Conservation (phyloP, 2,797 vertebrate genomes). For the Gobionotothen gibberifrons region DNA sequence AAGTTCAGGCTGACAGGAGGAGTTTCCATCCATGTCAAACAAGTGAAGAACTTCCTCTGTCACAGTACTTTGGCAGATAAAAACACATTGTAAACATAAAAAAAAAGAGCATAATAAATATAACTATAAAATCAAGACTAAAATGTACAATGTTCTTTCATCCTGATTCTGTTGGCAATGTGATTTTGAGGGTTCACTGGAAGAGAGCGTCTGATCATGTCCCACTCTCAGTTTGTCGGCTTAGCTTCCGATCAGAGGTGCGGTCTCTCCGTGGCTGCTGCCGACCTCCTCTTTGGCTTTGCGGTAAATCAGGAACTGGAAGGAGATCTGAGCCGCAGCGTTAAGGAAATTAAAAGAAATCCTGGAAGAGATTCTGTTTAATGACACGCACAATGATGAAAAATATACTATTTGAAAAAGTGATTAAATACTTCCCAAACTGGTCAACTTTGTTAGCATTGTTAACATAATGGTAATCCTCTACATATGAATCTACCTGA, state of each 20-base stretch:
- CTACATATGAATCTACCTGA: no score
- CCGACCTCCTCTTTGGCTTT: conserved; percentile 4
- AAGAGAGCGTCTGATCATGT: conserved; percentile 6
- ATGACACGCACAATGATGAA: not conserved
- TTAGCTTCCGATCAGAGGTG: conserved; percentile 82
- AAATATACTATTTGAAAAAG: not conserved
- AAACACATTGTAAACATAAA: conserved; percentile 42
- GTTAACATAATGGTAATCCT: no score
- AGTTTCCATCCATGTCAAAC: conserved; percentile 8
- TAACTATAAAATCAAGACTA: conserved; percentile 30
- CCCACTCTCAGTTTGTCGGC: conserved; percentile 2
- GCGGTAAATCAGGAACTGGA: conserved; percentile 90
- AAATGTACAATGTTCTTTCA: conserved; percentile 24
- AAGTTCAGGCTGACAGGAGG: not conserved
- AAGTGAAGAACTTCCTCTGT: not conserved
- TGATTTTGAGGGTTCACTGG: conserved; percentile 22
- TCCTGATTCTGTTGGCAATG: conserved; percentile 13
- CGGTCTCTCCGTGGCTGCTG: conserved; percentile 63
- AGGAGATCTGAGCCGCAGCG: conserved; percentile 85
- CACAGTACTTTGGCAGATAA: conserved; percentile 1
- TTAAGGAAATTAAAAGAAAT: conserved; percentile 70
- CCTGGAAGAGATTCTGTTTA: not conserved
- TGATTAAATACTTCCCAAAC: not conserved
- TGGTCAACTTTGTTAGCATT: no score
- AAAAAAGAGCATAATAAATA: conserved; percentile 59